Evolutionary conservation across 2,113 vertebrate species (phyloP).

Genomic region (Rhynchomys soricoides): DNA sequence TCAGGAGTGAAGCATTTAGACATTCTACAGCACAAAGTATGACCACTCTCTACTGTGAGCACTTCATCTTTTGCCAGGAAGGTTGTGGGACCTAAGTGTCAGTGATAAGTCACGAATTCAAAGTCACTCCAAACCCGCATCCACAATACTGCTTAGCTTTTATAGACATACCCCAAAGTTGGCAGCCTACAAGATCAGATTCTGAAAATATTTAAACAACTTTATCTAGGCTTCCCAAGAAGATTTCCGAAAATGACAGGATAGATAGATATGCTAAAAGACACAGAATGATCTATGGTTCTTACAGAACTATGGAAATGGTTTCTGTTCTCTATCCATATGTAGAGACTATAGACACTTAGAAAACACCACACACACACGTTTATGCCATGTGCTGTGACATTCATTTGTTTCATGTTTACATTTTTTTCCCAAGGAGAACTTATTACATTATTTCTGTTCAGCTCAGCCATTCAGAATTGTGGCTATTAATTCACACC

Average conservation of each 20-base stretch:
- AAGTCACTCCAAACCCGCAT: neutral
- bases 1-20: neutral
- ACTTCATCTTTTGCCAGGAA: conserved; percentile 41
- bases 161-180: neutral
- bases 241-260: neutral
- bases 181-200: neutral
- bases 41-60: neutral
- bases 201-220: neutral
- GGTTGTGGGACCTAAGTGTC: neutral
- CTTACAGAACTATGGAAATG: neutral
- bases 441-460: neutral
- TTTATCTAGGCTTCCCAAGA: neutral
- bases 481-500: neutral
- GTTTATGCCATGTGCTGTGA: fast-evolving
- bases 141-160: neutral
- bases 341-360: neutral
- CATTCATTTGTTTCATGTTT: neutral
- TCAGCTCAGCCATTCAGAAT: neutral
- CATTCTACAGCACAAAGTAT: neutral
- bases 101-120: neutral
- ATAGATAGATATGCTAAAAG: neutral
- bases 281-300: neutral
- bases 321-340: too few species aligned
- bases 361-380: fast-evolving
- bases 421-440: neutral